These are phyloP conservation scores for Acanthornis magna DNA, from an alignment of 2,797 vertebrate species.

Conservation along the genomic window DNA sequence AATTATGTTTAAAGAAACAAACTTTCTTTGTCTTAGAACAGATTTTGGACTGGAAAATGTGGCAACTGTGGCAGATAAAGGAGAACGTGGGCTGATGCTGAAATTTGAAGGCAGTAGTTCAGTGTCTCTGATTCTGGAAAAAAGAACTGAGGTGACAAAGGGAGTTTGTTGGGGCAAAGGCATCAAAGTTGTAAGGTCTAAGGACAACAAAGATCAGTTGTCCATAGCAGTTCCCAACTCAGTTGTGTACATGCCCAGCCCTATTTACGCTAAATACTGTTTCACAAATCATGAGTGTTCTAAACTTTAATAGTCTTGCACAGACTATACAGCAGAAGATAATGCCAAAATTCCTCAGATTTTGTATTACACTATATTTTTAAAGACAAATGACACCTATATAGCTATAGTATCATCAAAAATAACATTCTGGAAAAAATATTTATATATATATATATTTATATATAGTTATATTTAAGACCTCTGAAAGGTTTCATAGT, in stretches of 20 bases:
- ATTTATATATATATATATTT: not conserved
- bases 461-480: not conserved
- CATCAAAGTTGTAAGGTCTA: not conserved
- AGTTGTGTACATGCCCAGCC: not conserved
- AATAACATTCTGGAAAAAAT: not conserved
- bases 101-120: not conserved
- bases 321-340: not conserved
- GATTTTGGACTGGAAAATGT: not conserved
- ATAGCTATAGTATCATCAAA: not conserved
- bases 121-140: not conserved
- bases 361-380: not conserved
- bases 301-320: not conserved
- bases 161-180: not conserved
- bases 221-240: not conserved
- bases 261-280: not conserved
- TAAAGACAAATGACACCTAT: not conserved
- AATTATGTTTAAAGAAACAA: not conserved
- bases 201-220: not conserved
- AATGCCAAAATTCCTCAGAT: not conserved
- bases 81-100: not conserved
- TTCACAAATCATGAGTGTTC: not conserved
- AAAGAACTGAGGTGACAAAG: not conserved
- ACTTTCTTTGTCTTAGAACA: not conserved
- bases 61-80: not conserved
- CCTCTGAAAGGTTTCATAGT: not conserved